These are phyloP conservation scores for Lathamus discolor DNA, from an alignment of 2,113 vertebrate genomes.

Conservation along the genomic window DNA sequence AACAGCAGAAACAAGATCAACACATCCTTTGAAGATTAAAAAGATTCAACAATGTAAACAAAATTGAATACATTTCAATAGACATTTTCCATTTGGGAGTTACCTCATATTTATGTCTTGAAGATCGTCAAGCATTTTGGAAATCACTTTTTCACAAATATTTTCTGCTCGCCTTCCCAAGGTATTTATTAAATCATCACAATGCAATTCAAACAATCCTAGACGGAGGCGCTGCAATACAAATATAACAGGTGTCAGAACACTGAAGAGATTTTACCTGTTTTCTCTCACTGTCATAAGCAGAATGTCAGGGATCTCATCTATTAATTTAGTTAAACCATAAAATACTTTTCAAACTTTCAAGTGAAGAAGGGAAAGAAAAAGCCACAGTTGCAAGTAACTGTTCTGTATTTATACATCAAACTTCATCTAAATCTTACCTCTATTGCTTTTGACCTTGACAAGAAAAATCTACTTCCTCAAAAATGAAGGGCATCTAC, in stretches of 20 bases:
- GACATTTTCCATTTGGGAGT: neutral
- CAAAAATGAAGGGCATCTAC: neutral
- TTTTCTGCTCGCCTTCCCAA: slow-evolving; percentile 77
- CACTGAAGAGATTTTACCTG: neutral
- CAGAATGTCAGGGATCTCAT: neutral
- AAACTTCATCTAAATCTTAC: neutral
- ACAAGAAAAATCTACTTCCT: neutral
- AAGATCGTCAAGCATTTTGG: slow-evolving; percentile 78
- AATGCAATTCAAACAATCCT: slow-evolving; percentile 89
- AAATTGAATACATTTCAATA: neutral
- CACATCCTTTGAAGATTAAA: neutral
- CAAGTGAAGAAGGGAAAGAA: neutral
- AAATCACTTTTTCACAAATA: slow-evolving; percentile 77
- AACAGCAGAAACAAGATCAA: neutral
- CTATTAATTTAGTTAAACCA: neutral
- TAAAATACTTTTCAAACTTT: neutral
- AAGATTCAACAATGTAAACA: neutral
- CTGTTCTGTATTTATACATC: neutral
- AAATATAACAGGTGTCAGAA: neutral
- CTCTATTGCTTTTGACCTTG: neutral
- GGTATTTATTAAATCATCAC: slow-evolving; percentile 78
- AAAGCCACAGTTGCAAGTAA: neutral
- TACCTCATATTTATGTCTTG: slow-evolving; percentile 79
- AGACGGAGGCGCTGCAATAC: slow-evolving; percentile 75
- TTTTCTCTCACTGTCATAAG: neutral